A percentile compares a stretch with the other conserved stretches of the same genome.
phyloP scores from a whole-genome alignment of 2,113 vertebrate genomes.

The Gila orcuttii region DNA sequence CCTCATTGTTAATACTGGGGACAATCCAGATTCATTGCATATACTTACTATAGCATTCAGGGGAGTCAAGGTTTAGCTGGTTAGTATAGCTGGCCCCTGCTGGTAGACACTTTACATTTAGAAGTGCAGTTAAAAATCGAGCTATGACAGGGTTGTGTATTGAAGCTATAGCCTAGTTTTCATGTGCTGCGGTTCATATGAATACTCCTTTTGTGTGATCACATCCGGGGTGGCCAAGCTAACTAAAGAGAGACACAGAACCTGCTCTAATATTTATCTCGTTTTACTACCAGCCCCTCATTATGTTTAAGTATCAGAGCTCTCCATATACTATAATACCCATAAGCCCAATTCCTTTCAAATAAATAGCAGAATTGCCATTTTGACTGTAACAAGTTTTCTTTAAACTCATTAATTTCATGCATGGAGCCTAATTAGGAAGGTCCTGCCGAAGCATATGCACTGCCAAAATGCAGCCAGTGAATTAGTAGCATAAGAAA shows the following conservation, averaged over 20 bases:
- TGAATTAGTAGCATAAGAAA: slow-evolving; percentile 26
- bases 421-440: slow-evolving; percentile 48
- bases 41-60: background rate
- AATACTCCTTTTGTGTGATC: background rate
- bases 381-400: slow-evolving; percentile 37
- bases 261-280: background rate
- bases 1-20: background rate
- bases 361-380: slow-evolving; percentile 37
- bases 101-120: background rate
- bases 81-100: background rate
- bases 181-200: background rate
- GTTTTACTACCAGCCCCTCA: background rate
- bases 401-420: slow-evolving; percentile 46
- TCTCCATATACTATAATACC: slow-evolving; percentile 2
- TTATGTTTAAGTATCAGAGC: slow-evolving; percentile 13
- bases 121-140: background rate
- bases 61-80: background rate
- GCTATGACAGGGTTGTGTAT: background rate
- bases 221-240: background rate
- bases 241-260: background rate
- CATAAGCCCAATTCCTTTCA: slow-evolving; percentile 25
- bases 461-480: background rate
- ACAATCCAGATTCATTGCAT: background rate
- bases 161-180: background rate
- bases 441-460: slow-evolving; percentile 25